Percentiles rank a stretch among this genome's conserved stretches.
Evolutionary conservation across 2,888 invertebrate genomes (phyloP).

Genomic region (Sarcophaga caerulescens): DNA sequence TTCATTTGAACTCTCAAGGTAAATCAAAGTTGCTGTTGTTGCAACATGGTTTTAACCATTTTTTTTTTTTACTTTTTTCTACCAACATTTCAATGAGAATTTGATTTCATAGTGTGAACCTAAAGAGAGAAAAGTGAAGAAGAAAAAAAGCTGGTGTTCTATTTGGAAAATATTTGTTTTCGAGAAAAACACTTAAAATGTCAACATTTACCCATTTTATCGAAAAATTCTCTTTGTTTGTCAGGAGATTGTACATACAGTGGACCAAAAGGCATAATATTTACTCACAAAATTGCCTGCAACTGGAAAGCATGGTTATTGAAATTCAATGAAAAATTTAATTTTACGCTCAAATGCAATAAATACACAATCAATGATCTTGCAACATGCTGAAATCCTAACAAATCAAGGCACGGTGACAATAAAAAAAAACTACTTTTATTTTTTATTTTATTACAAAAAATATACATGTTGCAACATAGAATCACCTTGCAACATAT

Average conservation of each 20-base stretch:
- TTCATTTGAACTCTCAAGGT: constrained; percentile 41
- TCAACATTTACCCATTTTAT: constrained; percentile 53
- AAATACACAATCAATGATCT: too few species aligned
- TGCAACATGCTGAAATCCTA: too few species aligned
- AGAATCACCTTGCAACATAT: too few species aligned
- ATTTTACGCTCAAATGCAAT: too few species aligned
- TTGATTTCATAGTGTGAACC: constrained; percentile 45
- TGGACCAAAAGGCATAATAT: neutral
- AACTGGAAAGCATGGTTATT: too few species aligned
- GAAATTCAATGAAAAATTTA: too few species aligned
- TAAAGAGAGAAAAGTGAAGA: neutral
- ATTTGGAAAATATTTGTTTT: constrained; percentile 34
- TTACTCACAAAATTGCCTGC: too few species aligned
- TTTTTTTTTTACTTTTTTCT: neutral
- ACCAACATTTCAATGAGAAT: constrained; percentile 36
- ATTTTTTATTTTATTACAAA: too few species aligned
- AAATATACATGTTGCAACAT: too few species aligned
- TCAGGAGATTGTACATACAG: constrained; percentile 11
- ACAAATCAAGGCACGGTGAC: too few species aligned
- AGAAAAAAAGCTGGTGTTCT: neutral
- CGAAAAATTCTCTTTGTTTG: neutral
- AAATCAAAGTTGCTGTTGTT: constrained; percentile 48
- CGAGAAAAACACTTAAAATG: constrained; percentile 57
- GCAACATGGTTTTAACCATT: constrained; percentile 8
- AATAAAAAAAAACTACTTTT: too few species aligned